Base-by-base conservation (phyloP, 1,140 invertebrate species). In the Ptiloglossa arizonensis region DNA sequence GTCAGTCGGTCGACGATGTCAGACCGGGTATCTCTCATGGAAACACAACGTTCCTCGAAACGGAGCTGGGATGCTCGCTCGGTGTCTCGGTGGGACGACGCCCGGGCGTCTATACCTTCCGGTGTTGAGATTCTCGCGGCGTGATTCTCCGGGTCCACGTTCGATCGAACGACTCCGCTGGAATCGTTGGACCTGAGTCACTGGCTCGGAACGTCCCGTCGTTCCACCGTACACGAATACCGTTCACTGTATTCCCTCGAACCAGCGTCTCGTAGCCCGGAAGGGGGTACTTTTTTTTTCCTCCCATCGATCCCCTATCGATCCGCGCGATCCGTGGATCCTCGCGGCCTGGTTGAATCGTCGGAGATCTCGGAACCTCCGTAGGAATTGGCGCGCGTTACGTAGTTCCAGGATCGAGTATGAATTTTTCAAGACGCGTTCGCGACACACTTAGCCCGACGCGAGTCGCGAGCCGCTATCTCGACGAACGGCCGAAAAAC, bases 1-100 rank as follows among this genome's bases (percentile, higher is more conserved):
- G 69, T 60, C 68, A 44, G 38, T 59, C 54, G 13, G 2, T 46
- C 38, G 24, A 44, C 24, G 35, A 70, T 70, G 64, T 56, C 63
- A 8, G 22, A 11, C 2, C 2, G 19, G n/a, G n/a, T n/a, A 27
- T 5, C 5, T 19, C 15, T 15, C 62, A 52, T 1, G 11, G 35
- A 57, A 57, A 70, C 27, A 29, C 35, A n/a, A n/a, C n/a, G n/a
- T 27, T 19, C 52, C n/a, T 22, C 32, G 35, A 57, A 70, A n/a
- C 52, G 52, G 15, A 1, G 4, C 13, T n/a, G n/a, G n/a, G n/a
- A n/a, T n/a, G n/a, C n/a, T n/a, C n/a, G n/a, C n/a, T n/a, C n/a
- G n/a, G n/a, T n/a, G n/a, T n/a, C n/a, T n/a, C n/a, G n/a, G n/a
- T n/a, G n/a, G n/a, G n/a, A n/a, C n/a, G n/a, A n/a, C n/a, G n/a